phyloP scores from a whole-genome alignment of 1,140 invertebrate genomes.

The Portunus trituberculatus region DNA sequence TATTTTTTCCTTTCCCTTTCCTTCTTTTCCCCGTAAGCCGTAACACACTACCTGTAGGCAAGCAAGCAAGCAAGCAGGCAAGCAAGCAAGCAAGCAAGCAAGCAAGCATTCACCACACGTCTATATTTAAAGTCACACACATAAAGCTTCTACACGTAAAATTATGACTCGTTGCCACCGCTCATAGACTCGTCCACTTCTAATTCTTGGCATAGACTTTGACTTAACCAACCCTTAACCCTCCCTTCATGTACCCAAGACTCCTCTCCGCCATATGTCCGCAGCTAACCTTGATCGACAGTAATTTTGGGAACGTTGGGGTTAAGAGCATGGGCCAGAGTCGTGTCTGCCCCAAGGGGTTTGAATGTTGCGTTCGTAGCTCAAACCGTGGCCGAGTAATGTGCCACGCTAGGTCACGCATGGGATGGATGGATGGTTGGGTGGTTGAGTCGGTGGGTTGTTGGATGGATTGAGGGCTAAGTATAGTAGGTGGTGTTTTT shows the following conservation, averaged over 20 bases:
- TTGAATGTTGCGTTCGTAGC: background rate
- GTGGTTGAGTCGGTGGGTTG: too few relatives aligned
- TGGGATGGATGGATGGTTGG: background rate
- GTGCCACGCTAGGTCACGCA: background rate
- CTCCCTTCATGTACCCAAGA: background rate
- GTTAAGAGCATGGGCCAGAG: background rate
- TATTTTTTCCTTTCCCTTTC: background rate
- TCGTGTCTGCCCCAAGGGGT: background rate
- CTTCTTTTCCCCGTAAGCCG: too few relatives aligned
- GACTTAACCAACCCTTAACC: background rate
- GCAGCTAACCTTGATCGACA: background rate
- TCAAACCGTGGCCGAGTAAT: background rate
- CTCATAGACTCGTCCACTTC: background rate
- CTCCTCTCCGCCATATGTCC: background rate
- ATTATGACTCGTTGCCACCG: constrained; percentile 11
- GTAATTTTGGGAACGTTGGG: background rate
- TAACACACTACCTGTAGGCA: too few relatives aligned
- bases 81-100: too few relatives aligned
- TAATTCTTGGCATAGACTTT: background rate
- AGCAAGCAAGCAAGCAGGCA: background rate
- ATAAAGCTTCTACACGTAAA: background rate
- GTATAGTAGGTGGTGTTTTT: too few relatives aligned
- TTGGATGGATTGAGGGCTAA: too few relatives aligned
- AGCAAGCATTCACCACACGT: background rate
- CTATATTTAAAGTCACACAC: constrained; percentile 23